Conservation (phyloP, 1,140 invertebrate species). For the Dendroctonus valens region DNA sequence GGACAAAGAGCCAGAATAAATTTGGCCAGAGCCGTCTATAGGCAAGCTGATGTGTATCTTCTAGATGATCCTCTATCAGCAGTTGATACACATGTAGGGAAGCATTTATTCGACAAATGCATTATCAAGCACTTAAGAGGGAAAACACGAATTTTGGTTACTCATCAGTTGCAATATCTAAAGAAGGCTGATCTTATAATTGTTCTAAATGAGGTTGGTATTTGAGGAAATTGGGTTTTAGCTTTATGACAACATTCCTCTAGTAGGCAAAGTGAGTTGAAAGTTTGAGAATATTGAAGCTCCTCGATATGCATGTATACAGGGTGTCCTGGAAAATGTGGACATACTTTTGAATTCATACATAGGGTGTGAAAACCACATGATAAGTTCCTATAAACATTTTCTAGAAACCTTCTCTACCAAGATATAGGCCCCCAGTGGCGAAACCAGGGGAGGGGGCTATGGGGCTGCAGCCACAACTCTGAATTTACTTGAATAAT, state of each 20-base stretch:
- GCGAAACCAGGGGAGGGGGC: too few relatives aligned
- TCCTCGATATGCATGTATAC: too few relatives aligned
- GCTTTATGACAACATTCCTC: too few relatives aligned
- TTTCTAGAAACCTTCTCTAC: too few relatives aligned
- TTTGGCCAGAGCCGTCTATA: constrained; percentile 79
- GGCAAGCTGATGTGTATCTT: constrained; percentile 84
- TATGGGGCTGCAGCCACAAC: too few relatives aligned
- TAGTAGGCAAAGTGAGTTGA: not conserved
- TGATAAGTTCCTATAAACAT: too few relatives aligned
- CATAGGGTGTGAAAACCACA: too few relatives aligned
- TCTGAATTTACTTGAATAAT: too few relatives aligned
- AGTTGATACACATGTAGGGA: constrained; percentile 75
- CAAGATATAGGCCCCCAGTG: too few relatives aligned
- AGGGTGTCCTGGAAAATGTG: too few relatives aligned
- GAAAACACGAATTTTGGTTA: constrained; percentile 72
- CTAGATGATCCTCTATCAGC: constrained; percentile 96
- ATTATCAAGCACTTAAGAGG: constrained; percentile 59
- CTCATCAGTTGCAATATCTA: constrained; percentile 82
- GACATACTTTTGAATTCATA: too few relatives aligned
- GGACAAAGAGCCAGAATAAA: constrained; percentile 86
- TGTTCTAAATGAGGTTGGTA: constrained; percentile 70
- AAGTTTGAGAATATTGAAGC: too few relatives aligned
- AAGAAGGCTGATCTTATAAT: constrained; percentile 73
- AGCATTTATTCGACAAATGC: constrained; percentile 65
- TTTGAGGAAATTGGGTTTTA: not conserved